Conservation (phyloP, 2,113 vertebrate species). For the Carassius carassius region DNA sequence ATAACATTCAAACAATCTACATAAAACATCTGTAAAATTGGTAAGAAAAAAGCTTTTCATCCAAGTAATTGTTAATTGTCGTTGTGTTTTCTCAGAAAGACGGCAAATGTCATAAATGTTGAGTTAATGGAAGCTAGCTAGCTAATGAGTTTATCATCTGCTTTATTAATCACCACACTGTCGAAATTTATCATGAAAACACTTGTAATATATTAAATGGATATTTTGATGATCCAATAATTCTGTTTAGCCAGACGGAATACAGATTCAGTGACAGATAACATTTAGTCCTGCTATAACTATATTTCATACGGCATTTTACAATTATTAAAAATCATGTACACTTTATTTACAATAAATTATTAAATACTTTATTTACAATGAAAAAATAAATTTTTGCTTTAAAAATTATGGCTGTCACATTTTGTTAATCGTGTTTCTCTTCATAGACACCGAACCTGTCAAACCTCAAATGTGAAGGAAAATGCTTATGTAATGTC, state of each 20-base stretch:
- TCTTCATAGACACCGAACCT: not conserved
- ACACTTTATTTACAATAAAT: not conserved
- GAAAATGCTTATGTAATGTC: not conserved
- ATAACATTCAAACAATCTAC: not conserved
- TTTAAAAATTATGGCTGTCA: not conserved
- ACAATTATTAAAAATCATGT: not conserved
- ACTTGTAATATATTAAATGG: not conserved
- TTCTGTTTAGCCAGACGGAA: not conserved
- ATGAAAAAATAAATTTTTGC: not conserved
- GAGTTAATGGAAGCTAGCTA: conserved; percentile 32
- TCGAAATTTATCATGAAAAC: not conserved
- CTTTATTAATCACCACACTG: conserved; percentile 19
- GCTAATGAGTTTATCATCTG: conserved; percentile 41
- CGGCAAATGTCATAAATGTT: conserved; percentile 2
- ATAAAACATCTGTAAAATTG: conserved; percentile 8
- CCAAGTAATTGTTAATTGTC: not conserved
- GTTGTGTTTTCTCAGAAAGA: conserved; percentile 3
- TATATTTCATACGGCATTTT: not conserved
- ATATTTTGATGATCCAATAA: not conserved
- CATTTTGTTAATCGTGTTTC: conserved; percentile 4
- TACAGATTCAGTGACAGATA: not conserved
- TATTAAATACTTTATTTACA: not conserved
- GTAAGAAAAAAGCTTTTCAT: conserved; percentile 13
- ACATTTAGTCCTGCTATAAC: not conserved
- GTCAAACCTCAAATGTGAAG: conserved; percentile 9